Evolutionary conservation across 2,113 vertebrate species (phyloP).

Genomic region (Oxyruncus cristatus): DNA sequence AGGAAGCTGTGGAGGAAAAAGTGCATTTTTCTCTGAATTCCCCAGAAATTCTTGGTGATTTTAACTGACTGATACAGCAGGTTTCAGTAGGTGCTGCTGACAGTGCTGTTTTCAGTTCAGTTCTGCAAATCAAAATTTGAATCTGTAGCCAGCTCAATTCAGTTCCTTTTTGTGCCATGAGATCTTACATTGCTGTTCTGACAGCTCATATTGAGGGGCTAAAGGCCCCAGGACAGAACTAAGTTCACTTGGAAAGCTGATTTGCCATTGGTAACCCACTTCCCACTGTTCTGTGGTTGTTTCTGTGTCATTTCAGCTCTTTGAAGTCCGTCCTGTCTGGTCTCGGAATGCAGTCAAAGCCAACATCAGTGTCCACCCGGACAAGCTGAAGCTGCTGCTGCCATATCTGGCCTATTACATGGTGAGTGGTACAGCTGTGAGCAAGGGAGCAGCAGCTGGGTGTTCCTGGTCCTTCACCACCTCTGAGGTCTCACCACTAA

Average conservation of each 20-base stretch:
- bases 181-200: neutral
- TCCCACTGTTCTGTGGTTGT: neutral
- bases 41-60: neutral
- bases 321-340: slow-evolving; percentile 89
- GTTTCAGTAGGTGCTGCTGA: neutral
- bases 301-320: slow-evolving; percentile 77
- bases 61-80: neutral
- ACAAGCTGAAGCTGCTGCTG: slow-evolving; percentile 93
- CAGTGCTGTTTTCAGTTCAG: neutral
- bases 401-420: slow-evolving; percentile 91
- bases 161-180: neutral
- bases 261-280: neutral
- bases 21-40: neutral
- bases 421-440: slow-evolving; percentile 72
- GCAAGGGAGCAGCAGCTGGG: neutral
- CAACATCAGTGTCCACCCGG: slow-evolving; percentile 89
- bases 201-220: fast-evolving
- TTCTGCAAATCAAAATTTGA: neutral
- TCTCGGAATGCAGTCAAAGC: slow-evolving; percentile 92
- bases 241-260: neutral
- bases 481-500: neutral
- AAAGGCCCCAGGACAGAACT: neutral
- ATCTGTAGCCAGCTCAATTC: neutral
- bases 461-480: neutral
- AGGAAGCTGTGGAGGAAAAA: neutral